Evolutionary conservation across 2,797 vertebrate species (phyloP), one percentile per base, ranked within the genome.

Genomic region (Kryptolebias ocellatus): DNA sequence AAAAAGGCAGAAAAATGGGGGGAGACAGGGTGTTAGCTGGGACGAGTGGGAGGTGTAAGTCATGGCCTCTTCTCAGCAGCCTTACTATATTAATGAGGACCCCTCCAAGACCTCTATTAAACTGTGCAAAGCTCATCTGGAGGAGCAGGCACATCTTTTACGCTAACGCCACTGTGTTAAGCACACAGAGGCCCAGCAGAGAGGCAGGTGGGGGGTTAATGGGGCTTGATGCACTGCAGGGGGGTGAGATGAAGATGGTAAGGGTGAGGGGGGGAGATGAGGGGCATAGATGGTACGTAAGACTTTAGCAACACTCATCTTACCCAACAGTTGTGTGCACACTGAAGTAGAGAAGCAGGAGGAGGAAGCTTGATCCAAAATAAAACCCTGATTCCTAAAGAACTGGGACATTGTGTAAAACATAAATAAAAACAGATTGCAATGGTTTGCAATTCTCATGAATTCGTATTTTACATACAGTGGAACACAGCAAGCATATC

Each of bases 51-150:
- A 61, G 69, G 71, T 72, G 66, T 60, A 76, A 82, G 74, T 78
- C 73, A 71, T 59, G 67, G 67, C 71, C 50, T 67, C 62, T 67
- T 74, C 69, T 82, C 76, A 68, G 52, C 65, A 28, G 85, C 82
- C 86, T 83, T 83, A 89, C 86, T 92, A 84, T 92, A 92, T 92
- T 93, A 93, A 92, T 89, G 90, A 89, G 89, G 86, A 90, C 83
- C 87, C 78, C 74, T 70, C 58, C 69, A 72, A 83, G 92, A 94
- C 93, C 92, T 92, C 92, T 88, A 93, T 93, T 93, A 94, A 92
- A 93, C 85, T 92, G 92, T 88, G 89, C 87, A 94, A 94, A 94
- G 92, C 92, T 92, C 91, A 92, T 91, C 82, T 91, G 85, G 77
- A 87, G 76, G 75, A 90, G 88, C 83, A 71, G 84, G 80, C 84